Conservation (phyloP, 2,888 invertebrate genomes). For the Callyntrura sp. region DNA sequence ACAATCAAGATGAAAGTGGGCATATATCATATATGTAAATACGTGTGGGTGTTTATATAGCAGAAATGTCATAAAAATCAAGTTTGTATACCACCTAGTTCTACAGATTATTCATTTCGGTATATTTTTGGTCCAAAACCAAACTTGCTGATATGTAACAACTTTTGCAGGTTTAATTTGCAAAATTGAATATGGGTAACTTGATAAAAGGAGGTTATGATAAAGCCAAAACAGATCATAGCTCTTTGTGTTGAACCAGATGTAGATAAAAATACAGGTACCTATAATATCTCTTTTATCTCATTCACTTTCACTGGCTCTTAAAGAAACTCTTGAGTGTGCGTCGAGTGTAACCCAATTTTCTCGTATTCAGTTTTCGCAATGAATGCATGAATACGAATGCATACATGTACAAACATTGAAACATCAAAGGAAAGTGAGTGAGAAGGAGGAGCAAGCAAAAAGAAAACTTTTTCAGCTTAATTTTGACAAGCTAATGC, state of each 20-base stretch:
- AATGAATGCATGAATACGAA: slow-evolving; percentile 19
- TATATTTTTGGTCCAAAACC: not conserved
- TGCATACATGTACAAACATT: too few relatives aligned
- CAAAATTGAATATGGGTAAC: slow-evolving; percentile 10
- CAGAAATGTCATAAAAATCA: not conserved
- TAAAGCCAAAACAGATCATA: not conserved
- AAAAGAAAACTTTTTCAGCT: not conserved
- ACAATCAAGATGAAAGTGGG: too few relatives aligned
- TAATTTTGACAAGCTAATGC: slow-evolving; percentile 28
- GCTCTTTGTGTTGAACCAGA: too few relatives aligned
- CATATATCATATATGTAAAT: too few relatives aligned
- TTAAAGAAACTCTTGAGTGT: not conserved
- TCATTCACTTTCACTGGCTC: not conserved
- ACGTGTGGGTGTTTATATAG: too few relatives aligned
- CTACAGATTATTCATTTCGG: not conserved
- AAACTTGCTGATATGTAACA: not conserved
- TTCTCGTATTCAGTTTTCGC: slow-evolving; percentile 21
- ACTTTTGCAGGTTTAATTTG: slow-evolving; percentile 14
- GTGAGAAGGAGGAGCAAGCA: not conserved
- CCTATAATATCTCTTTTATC: not conserved
- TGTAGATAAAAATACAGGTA: too few relatives aligned
- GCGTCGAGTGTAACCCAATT: not conserved
- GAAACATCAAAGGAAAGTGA: slow-evolving; percentile 16
- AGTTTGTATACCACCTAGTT: not conserved
- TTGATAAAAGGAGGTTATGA: not conserved